These are phyloP conservation scores for Itoplectis maculator DNA, from an alignment of 2,888 invertebrate genomes.

Conservation along the genomic window DNA sequence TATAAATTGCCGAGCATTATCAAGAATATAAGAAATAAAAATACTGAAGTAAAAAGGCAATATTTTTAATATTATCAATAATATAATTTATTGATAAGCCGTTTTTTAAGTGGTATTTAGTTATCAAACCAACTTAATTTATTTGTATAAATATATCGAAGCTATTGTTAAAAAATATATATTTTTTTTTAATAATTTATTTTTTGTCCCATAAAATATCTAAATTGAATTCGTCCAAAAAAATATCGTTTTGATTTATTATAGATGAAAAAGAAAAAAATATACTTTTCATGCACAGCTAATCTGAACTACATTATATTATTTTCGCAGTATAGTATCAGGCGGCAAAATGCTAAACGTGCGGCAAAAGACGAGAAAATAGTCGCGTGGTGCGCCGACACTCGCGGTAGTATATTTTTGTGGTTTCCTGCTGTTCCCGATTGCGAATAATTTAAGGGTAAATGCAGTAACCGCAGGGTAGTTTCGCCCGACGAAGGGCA, in stretches of 20 bases:
- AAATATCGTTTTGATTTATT: neutral
- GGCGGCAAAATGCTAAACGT: neutral
- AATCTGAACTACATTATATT: neutral
- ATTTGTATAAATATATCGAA: no score
- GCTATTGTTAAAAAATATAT: no score
- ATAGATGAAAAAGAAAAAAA: neutral
- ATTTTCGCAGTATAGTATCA: neutral
- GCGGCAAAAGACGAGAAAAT: neutral
- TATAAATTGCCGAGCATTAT: no score
- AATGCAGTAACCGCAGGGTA: conserved; percentile 71
- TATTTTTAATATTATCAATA: no score
- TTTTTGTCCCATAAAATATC: neutral
- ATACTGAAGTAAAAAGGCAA: no score
- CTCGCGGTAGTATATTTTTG: conserved; percentile 79
- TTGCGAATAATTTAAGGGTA: conserved; percentile 81
- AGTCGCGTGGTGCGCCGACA: conserved; percentile 10
- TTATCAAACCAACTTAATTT: no score
- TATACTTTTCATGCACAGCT: neutral
- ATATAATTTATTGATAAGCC: no score
- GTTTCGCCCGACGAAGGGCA: conserved; percentile 63
- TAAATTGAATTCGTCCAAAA: neutral
- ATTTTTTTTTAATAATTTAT: no score
- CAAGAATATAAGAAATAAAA: no score
- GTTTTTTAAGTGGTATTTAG: no score
- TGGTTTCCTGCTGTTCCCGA: conserved; percentile 74